Conservation (phyloP, 2,797 vertebrate genomes). For the Chaetophractus vellerosus region DNA sequence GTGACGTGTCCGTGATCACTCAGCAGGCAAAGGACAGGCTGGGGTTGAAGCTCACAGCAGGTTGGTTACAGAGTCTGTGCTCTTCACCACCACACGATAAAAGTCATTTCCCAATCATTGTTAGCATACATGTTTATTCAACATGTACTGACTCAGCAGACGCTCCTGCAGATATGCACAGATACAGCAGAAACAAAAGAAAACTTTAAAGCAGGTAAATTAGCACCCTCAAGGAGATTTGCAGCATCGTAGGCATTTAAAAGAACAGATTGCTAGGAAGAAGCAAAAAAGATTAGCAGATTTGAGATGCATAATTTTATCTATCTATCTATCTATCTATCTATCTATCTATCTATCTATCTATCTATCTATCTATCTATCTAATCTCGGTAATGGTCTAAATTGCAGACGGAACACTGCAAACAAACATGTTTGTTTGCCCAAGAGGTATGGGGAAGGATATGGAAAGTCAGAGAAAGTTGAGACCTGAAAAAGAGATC, state of each 20-base stretch:
- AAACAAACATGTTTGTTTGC: too few species aligned
- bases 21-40: not conserved
- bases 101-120: not conserved
- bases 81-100: accelerated
- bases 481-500: not conserved
- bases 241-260: not conserved
- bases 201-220: not conserved
- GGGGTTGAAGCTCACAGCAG: not conserved
- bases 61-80: not conserved
- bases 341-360: too few species aligned
- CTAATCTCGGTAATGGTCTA: not conserved
- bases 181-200: not conserved
- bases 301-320: not conserved
- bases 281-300: not conserved
- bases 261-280: not conserved
- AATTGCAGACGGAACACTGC: not conserved
- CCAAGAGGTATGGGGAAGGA: not conserved
- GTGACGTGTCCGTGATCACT: accelerated
- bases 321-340: too few species aligned
- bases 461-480: not conserved
- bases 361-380: too few species aligned
- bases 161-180: not conserved
- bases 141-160: not conserved
- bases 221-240: not conserved
- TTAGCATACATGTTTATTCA: not conserved